A percentile compares a stretch with the other conserved stretches of the same genome.
These are phyloP conservation scores for Callipepla californica DNA, from an alignment of 2,113 vertebrate genomes.

Conservation along the genomic window DNA sequence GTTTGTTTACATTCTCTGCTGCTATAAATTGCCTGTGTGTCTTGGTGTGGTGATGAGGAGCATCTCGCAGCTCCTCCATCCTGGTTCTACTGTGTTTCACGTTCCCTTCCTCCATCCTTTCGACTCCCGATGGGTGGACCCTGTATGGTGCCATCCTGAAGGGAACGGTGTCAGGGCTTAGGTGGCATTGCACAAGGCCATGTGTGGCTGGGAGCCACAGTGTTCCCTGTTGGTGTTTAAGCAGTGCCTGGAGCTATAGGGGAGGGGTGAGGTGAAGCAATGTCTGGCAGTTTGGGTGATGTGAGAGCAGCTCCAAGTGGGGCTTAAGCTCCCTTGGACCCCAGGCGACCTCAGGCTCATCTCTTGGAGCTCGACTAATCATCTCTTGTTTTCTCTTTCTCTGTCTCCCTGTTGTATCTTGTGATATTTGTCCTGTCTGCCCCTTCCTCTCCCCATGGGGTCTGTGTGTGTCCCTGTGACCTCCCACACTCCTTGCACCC, in stretches of 20 bases:
- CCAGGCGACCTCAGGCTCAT: neutral
- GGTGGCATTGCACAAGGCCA: neutral
- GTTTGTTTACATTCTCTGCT: slow-evolving; percentile 67
- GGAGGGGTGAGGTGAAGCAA: neutral
- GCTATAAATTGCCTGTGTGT: slow-evolving; percentile 55
- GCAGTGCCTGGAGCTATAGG: neutral
- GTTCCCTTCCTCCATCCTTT: neutral
- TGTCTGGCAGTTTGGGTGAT: neutral
- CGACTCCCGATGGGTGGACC: neutral
- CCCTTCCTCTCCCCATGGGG: slow-evolving; percentile 8
- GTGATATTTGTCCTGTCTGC: slow-evolving; percentile 66
- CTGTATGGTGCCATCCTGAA: neutral
- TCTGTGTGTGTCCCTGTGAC: slow-evolving; percentile 70
- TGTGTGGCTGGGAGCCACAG: neutral
- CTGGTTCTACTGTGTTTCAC: neutral
- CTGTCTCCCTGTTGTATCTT: slow-evolving; percentile 49
- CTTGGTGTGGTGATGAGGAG: neutral
- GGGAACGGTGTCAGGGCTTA: neutral
- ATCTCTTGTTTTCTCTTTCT: slow-evolving; percentile 55
- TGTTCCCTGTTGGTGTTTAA: neutral
- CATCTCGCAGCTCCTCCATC: slow-evolving; percentile 16
- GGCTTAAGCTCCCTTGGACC: neutral
- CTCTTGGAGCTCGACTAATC: slow-evolving; percentile 16
- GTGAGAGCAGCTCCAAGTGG: neutral
- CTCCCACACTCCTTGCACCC: slow-evolving; percentile 45